A percentile compares a stretch with the other conserved stretches of the same genome.
Evolutionary conservation across 2,888 invertebrate species (phyloP).

Genomic region (Octonoba sinensis): DNA sequence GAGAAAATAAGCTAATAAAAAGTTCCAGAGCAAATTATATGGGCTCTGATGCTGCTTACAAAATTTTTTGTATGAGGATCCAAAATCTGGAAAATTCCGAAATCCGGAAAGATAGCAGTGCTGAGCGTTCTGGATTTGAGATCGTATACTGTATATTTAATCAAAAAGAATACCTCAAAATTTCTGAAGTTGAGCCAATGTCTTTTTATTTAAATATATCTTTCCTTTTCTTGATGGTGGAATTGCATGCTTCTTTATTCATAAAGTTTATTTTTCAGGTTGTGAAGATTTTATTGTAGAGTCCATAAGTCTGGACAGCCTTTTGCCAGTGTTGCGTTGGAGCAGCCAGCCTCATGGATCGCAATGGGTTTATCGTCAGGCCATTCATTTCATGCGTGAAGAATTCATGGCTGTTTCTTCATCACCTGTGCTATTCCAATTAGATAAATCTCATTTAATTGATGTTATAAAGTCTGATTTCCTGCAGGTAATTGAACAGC

Average conservation of each 20-base stretch:
- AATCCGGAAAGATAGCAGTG: too few relatives aligned
- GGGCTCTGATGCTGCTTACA: too few relatives aligned
- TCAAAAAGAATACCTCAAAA: too few relatives aligned
- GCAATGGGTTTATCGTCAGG: constrained; percentile 91
- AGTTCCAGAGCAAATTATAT: too few relatives aligned
- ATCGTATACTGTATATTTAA: too few relatives aligned
- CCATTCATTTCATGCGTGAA: constrained; percentile 90
- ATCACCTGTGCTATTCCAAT: constrained; percentile 81
- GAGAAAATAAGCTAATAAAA: too few relatives aligned
- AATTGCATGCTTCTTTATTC: too few relatives aligned
- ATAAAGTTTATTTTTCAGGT: constrained; percentile 71
- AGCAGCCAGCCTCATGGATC: constrained; percentile 90
- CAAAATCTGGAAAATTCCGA: too few relatives aligned
- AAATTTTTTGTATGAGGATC: too few relatives aligned
- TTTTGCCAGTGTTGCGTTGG: constrained; percentile 87
- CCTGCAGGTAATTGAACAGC: constrained; percentile 72
- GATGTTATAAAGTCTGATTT: constrained; percentile 84
- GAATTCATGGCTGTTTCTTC: constrained; percentile 87
- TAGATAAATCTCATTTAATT: constrained; percentile 81
- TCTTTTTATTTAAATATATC: too few relatives aligned
- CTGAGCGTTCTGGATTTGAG: too few relatives aligned
- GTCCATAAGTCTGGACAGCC: constrained; percentile 85
- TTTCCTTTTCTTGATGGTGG: not conserved
- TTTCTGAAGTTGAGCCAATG: too few relatives aligned
- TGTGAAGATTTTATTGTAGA: constrained; percentile 95